These are phyloP conservation scores for Xiphophorus couchianus DNA, from an alignment of 2,113 vertebrate genomes.

Conservation along the genomic window DNA sequence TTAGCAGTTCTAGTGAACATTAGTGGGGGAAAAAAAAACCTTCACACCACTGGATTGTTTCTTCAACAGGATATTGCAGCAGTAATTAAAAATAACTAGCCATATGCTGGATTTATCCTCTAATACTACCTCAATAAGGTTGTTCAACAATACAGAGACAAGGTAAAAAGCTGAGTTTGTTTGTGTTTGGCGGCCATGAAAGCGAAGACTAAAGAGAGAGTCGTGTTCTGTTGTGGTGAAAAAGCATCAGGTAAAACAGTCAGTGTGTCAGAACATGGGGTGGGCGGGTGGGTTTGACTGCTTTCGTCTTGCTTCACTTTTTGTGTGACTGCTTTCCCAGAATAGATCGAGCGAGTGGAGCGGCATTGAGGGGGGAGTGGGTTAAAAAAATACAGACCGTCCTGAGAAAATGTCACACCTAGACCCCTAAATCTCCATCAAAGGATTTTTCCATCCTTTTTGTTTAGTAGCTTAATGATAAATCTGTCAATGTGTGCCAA, in stretches of 20 bases:
- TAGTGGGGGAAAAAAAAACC: too few relatives aligned
- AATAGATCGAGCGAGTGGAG: slow-evolving; percentile 23
- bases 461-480: slow-evolving; percentile 6
- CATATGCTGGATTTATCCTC: slow-evolving; percentile 39
- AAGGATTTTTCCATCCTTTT: neutral
- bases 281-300: neutral
- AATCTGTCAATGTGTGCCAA: too few relatives aligned
- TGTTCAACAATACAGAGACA: slow-evolving; percentile 11
- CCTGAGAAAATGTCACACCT: slow-evolving; percentile 14
- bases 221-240: slow-evolving; percentile 43
- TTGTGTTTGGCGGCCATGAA: slow-evolving; percentile 1
- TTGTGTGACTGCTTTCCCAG: slow-evolving; percentile 45
- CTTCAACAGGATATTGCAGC: neutral
- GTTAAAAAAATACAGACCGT: neutral
- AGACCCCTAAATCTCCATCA: neutral
- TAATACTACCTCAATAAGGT: slow-evolving; percentile 73
- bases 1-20: neutral
- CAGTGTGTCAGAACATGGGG: slow-evolving; percentile 44
- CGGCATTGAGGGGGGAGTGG: too few relatives aligned
- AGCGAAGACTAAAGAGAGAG: neutral
- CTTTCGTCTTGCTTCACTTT: slow-evolving; percentile 37
- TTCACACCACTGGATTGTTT: too few relatives aligned
- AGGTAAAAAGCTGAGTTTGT: slow-evolving; percentile 34
- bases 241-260: slow-evolving; percentile 53
- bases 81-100: slow-evolving; percentile 18